Conservation (phyloP, 2,797 vertebrate species). For the Sebastes taczanowskii region DNA sequence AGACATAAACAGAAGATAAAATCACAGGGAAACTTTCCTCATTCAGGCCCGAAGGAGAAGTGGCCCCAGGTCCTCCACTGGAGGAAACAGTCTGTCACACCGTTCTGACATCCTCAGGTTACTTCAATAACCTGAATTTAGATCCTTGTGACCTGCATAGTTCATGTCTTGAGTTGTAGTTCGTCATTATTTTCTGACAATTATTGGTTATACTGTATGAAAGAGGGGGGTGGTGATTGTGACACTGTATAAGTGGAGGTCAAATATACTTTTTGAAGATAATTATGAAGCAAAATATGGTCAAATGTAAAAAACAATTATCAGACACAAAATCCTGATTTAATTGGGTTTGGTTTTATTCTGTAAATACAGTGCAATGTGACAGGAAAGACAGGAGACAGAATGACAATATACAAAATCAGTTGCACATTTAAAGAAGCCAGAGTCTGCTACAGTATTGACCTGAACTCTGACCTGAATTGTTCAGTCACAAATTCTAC, state of each 20-base stretch:
- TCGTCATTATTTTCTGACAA: not conserved
- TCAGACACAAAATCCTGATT: not conserved
- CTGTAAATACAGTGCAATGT: not conserved
- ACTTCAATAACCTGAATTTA: not conserved
- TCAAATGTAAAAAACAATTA: not conserved
- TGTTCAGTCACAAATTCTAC: not conserved
- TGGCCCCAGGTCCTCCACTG: not conserved
- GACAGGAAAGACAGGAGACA: not conserved
- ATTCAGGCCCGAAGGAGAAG: not conserved
- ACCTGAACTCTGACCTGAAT: not conserved
- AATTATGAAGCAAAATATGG: not conserved
- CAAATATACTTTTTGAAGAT: not conserved
- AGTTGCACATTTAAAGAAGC: not conserved
- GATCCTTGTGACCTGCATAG: not conserved
- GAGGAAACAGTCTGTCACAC: not conserved
- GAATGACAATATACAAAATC: not conserved
- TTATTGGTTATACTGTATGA: not conserved
- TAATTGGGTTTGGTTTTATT: not conserved
- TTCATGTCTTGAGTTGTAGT: not conserved
- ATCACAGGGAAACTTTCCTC: not conserved
- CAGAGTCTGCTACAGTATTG: not conserved
- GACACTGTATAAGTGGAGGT: not conserved
- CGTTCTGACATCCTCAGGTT: not conserved
- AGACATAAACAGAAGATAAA: not conserved
- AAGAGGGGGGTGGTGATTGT: not conserved